Percentiles rank a stretch among this genome's conserved stretches.
Conservation (phyloP, 1,140 invertebrate genomes). For the Matsumurasca onukii region DNA sequence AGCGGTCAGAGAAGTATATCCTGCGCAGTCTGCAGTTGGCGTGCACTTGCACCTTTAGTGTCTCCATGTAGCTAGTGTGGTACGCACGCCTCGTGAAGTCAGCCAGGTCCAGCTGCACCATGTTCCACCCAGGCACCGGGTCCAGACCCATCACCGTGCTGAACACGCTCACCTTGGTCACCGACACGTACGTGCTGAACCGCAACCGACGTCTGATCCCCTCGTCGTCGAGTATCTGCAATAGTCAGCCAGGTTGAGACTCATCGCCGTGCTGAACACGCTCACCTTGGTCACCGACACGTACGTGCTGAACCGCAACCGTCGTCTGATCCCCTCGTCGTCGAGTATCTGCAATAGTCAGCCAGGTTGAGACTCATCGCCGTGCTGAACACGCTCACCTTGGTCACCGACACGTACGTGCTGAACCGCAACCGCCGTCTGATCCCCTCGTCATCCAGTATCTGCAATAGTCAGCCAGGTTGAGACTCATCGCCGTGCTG, state of each 20-base stretch:
- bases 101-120: conserved; percentile 79
- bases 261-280: background rate
- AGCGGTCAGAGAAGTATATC: conserved; percentile 89
- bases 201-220: conserved; percentile 86
- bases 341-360: background rate
- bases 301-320: background rate
- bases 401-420: background rate
- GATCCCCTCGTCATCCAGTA: no score
- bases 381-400: background rate
- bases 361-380: background rate
- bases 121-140: conserved; percentile 92
- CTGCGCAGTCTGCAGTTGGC: conserved; percentile 89
- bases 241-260: background rate
- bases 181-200: conserved; percentile 93
- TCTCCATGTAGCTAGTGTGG: conserved; percentile 25
- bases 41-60: conserved; percentile 61
- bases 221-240: conserved; percentile 84
- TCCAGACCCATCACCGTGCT: conserved; percentile 93
- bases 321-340: no score
- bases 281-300: background rate
- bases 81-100: conserved; percentile 24
- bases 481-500: background rate
- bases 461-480: background rate
- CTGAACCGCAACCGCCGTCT: background rate
- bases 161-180: conserved; percentile 87